Conservation (phyloP, 2,797 vertebrate genomes). For the Parotocinclus haroldoi region DNA sequence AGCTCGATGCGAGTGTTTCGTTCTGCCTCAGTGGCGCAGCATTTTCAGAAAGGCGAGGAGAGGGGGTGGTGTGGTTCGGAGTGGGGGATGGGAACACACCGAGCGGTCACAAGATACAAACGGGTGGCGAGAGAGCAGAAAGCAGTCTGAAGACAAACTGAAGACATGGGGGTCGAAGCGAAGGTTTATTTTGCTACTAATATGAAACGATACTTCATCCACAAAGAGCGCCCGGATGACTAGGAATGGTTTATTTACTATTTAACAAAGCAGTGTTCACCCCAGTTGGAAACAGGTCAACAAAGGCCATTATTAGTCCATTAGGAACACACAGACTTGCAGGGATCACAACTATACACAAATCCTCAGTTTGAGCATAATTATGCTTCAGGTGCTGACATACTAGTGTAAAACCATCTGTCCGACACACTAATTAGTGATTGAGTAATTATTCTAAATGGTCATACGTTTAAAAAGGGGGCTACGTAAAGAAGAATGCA, state of each 20-base stretch:
- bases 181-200: not conserved
- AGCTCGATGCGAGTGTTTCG: constrained; percentile 76
- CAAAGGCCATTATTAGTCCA: not conserved
- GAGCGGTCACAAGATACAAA: constrained; percentile 70
- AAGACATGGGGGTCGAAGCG: not conserved
- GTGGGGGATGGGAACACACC: constrained; percentile 69
- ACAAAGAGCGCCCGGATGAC: not conserved
- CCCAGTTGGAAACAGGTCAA: not conserved
- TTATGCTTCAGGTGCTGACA: too few relatives aligned
- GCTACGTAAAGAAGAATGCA: too few relatives aligned
- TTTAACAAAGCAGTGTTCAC: constrained; percentile 2
- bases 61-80: constrained; percentile 55
- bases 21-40: constrained; percentile 73
- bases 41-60: constrained; percentile 61
- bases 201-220: not conserved
- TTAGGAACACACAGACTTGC: not conserved
- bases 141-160: not conserved
- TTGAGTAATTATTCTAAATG: too few relatives aligned
- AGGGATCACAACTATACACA: not conserved
- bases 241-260: not conserved
- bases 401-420: too few relatives aligned
- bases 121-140: constrained; percentile 63
- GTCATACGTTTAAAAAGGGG: too few relatives aligned
- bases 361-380: too few relatives aligned
- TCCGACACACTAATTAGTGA: too few relatives aligned